Evolutionary conservation across 2,113 vertebrate genomes (phyloP).

Genomic region (Nyctibius bracteatus): DNA sequence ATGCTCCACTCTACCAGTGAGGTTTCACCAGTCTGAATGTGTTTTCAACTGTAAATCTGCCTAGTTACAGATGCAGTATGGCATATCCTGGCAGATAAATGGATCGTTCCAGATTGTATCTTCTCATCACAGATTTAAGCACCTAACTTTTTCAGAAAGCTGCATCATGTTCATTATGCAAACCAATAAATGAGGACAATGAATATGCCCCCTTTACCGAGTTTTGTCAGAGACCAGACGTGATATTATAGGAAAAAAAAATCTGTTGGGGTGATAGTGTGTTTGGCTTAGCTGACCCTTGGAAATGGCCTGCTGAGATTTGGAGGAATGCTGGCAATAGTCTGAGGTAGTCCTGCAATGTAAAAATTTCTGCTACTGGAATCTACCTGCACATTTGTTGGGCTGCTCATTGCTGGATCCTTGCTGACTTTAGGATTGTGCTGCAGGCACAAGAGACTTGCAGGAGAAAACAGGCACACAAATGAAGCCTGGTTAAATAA

Average conservation of each 20-base stretch:
- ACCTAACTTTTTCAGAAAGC: not conserved
- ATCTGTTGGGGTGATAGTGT: not conserved
- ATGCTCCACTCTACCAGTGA: not conserved
- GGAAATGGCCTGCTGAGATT: not conserved
- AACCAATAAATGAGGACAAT: not conserved
- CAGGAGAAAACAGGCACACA: not conserved
- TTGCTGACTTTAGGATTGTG: not conserved
- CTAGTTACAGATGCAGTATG: constrained; percentile 14
- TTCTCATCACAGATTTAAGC: constrained; percentile 17
- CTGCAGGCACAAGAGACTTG: not conserved
- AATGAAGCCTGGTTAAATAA: not conserved
- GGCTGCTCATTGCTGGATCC: not conserved
- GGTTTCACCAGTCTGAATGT: not conserved
- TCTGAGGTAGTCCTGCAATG: not conserved
- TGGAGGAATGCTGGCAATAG: not conserved
- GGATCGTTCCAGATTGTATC: constrained; percentile 24
- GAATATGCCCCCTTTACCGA: not conserved
- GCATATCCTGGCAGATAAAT: constrained; percentile 5
- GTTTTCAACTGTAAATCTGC: constrained; percentile 23
- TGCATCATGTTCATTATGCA: not conserved
- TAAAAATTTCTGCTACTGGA: not conserved
- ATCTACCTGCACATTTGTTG: not conserved
- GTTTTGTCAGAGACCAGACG: not conserved
- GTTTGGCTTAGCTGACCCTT: not conserved
- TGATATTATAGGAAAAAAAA: not conserved